Percentiles rank a stretch among this genome's conserved stretches.
Conservation (phyloP, 1,140 invertebrate genomes). For the Prorops nasuta region DNA sequence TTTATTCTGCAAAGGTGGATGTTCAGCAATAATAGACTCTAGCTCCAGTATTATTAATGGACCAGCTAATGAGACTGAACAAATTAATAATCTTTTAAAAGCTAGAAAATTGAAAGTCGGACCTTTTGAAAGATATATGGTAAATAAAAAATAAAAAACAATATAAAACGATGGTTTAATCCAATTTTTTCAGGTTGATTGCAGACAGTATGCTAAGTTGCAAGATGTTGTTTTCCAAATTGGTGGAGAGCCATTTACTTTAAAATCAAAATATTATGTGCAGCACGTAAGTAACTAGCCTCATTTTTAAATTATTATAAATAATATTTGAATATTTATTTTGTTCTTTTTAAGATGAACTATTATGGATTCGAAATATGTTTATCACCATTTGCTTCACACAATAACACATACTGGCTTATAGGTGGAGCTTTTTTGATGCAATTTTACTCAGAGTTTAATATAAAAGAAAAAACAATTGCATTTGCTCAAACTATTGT, state of each 20-base stretch:
- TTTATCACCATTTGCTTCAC: conserved; percentile 30
- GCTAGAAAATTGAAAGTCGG: conserved; percentile 58
- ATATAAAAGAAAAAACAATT: conserved; percentile 27
- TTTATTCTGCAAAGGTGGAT: not conserved
- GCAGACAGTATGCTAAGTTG: conserved; percentile 59
- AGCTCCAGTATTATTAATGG: conserved; percentile 78
- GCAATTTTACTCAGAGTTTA: conserved; percentile 43
- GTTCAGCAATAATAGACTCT: conserved; percentile 74
- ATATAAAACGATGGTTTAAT: conserved; percentile 5
- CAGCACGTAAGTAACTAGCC: conserved; percentile 54
- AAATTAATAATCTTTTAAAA: conserved; percentile 69
- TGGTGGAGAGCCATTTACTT: conserved; percentile 61
- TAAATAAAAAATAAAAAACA: conserved; percentile 32
- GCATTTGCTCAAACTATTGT: conserved; percentile 25
- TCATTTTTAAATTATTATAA: conserved; percentile 7
- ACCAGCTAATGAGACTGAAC: conserved; percentile 64
- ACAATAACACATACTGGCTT: conserved; percentile 16
- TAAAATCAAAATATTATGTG: conserved; percentile 70
- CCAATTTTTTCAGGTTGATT: conserved; percentile 53
- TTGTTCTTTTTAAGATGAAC: conserved; percentile 25
- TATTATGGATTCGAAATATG: conserved; percentile 27
- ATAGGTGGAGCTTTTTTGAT: conserved; percentile 45
- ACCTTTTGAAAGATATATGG: conserved; percentile 54
- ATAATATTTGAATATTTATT: too few species aligned
- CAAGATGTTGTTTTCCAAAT: conserved; percentile 68